Base-by-base conservation (phyloP, 2,888 invertebrate genomes). In the Spatulosminthurus flaviceps region DNA sequence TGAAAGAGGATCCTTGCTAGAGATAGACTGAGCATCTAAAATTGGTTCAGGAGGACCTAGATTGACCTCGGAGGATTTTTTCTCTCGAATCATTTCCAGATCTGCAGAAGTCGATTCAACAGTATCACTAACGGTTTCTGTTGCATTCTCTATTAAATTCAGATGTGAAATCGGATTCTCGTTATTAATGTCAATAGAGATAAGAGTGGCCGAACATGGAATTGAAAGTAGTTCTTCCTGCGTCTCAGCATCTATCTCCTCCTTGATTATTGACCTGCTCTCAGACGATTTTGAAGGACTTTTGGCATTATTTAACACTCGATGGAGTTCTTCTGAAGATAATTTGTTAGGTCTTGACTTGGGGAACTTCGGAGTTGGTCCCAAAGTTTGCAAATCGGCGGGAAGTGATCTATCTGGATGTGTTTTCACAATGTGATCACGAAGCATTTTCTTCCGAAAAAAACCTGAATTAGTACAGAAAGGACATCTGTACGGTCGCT, bases 381-480 rank as follows among this genome's bases (percentile, higher is more conserved):
- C 74, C 7, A 74, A 22, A 5, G 24, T 26, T 16, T 21, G 26
- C 26, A 84, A 72, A 24, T 84, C 83, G 43, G 79, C 80, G n/a
- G 84, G 84, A 73, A 84, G 77, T 28, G 82, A 78, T 64, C 82
- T 74, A 66, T 83, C 82, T 19, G 84, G 83, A 69, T 84, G 84
- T 41, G 64, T 72, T 77, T 82, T 83, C 1, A 80, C 73, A 24
- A 84, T 83, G 22, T 84, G 84, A 21, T 84, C 84, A 24, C 83
- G 81, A 5, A 83, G 51, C 82, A 82, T 83, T 70, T 84, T 84
- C 73, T 84, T 84, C 0, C 84, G 80, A 51, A 84, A 84, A 61
- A 83, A 84, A 0, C 84, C 84, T 77, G 82, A 77, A 21, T 81
- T 80, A 0, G 81, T 81, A 64, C 84, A 84, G 67, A 81, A 84